Base-by-base conservation (phyloP, 1,140 invertebrate genomes). In the Brachystomella parvula region DNA sequence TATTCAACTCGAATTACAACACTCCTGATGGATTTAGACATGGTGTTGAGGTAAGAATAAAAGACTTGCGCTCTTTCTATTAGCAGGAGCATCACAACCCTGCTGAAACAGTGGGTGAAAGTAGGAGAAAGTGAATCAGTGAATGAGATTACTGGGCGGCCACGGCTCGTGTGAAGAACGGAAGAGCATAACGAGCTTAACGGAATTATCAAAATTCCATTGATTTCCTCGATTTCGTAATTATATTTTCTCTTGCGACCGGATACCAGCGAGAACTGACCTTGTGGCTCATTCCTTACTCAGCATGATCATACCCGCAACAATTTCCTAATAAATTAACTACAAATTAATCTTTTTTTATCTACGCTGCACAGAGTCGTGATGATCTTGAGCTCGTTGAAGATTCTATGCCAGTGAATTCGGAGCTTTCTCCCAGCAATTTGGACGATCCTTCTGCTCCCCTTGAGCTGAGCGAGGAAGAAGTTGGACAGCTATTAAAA, bases 1-100 rank as follows among this genome's bases (percentile, higher is more conserved):
- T 73, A 17, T 81, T 81, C 69, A 75, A 74, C 28, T 61, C 73
- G 12, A 66, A 74, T 24, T 82, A 82, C 73, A 82, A 82, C 69
- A 81, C 79, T 3, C 81, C 81, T 1, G 79, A 81, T 47, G 72
- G 74, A 24, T 82, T 82, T 69, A 71, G 80, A 15, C 72, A 74
- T 19, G 80, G 80, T n/a, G 76, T 78, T 70, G 82, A 82, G 69
- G 69, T 68, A 66, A 26, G 3, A 21, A 2, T 59, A 24, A 33
- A 3, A 30, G 3, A 28, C 9, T 29, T 24, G 19, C 3, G 21
- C 6, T 17, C 49, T 26, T 19, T 30, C n/a, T 28, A 59, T 59
- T 21, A 59, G 30, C 19, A n/a, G 3, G 57, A 59, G 3, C 3
- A 21, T 28, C n/a, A 59, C 19, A 59, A 59, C 24, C 2, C 24